Evolutionary conservation across 2,113 vertebrate species (phyloP), one percentile per base, ranked within the genome.

Genomic region (Hipposideros armiger): DNA sequence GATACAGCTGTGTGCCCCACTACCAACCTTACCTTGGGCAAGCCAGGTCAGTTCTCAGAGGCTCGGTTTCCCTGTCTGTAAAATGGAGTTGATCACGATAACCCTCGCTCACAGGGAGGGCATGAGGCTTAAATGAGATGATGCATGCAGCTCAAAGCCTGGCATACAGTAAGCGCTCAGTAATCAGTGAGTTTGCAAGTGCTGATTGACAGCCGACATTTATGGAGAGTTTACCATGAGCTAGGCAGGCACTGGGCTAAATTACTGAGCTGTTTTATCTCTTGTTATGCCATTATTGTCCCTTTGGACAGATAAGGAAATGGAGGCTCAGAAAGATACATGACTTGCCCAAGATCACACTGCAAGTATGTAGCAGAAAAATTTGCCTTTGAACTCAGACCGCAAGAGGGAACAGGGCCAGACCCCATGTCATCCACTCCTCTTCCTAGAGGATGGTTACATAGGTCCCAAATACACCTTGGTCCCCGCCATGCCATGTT

Each of bases 401-500:
- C 28, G 22, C 6, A 5, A 40, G 36, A 78, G 45, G 42, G n/a
- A 40, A 45, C 42, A 6, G 16, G 40, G 45, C 47, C 30, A 26
- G 87, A 11, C 7, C 58, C 24, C 30, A 20, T 0, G 14, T 36
- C 14, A 47, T 50, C 52, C 19, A 0, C 0, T 1, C 11, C 26
- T 20, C 4, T 47, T 15, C 9, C 50, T 40, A 10, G 47, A 72
- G 72, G 40, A 40, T 0, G 50, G 64, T 17, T 16, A 14, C 36
- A 70, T n/a, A 32, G 26, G 36, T 77, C 72, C 87, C 24, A 8
- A 7, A 17, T 47, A 77, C 83, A 64, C 66, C 3, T 1, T 8
- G 4, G n/a, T 36, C 47, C 50, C 11, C 1, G 1, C 54, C 28
- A 11, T 2, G 26, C 50, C 4, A 0, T 7, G n/a, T 6, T 58